Base-by-base conservation (phyloP, 2,113 vertebrate genomes). In the Hydrolagus affinis region DNA sequence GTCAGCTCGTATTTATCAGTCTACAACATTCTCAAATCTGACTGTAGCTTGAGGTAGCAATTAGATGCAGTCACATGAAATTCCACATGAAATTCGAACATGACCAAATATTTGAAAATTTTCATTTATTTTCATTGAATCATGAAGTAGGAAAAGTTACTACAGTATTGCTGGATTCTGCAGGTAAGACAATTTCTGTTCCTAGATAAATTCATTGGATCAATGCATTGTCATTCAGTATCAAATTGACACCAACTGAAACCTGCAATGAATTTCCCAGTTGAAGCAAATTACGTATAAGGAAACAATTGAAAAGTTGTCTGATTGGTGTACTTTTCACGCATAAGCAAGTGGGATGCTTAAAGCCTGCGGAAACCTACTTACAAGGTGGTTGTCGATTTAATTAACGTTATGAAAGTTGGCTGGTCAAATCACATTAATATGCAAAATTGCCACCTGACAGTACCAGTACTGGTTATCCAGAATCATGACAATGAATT, bases 401-500 rank as follows among this genome's bases (percentile, higher is more conserved):
- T 85, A 88, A 89, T 89, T 15, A 88, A 66, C 85, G 85, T 83
- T 85, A 14, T 0, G 12, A 77, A 88, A 88, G 87, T 70, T 83
- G 85, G 1, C 57, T 72, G 85, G 87, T 85, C 87, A 78, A 74
- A 25, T 86, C 85, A 17, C 86, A 86, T 89, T 86, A 90, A 86
- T 80, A 28, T 90, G 89, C 92, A 85, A 89, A 90, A 92, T 88
- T 88, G 85, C 25, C 85, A 25, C 59, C 80, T 83, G 60, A 87
- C 86, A 86, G 57, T 70, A 86, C 56, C 83, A 17, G 72, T 78
- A 88, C 85, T 88, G 85, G 89, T 87, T 89, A 85, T 86, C 28
- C 86, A 88, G 85, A 88, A 86, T 90, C 89, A 86, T 86, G n/a
- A 86, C 73, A 83, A 86, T 89, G 87, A 90, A 87, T 89, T 91